Conservation (phyloP, 2,888 invertebrate species). For the Glyphotaelius pellucidus region DNA sequence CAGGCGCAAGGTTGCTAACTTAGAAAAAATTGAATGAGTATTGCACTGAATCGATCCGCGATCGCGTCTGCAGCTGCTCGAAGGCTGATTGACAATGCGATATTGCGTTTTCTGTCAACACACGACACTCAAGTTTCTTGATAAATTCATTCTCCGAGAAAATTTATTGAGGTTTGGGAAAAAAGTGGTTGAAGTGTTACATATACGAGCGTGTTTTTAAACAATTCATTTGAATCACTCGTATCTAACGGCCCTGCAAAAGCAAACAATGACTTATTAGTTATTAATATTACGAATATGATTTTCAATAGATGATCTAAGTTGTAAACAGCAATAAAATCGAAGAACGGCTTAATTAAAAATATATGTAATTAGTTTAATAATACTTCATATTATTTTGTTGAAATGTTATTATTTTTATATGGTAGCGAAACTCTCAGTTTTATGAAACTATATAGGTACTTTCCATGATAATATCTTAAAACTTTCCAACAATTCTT, state of each 20-base stretch:
- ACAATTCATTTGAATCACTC: not conserved
- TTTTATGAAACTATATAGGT: no score
- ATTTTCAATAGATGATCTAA: no score
- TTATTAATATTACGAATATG: no score
- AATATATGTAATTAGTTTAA: no score
- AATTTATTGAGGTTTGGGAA: conserved; percentile 40
- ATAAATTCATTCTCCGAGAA: conserved; percentile 1
- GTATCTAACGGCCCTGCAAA: not conserved
- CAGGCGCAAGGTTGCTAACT: not conserved
- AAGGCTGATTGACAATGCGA: conserved; percentile 44
- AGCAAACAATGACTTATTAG: no score
- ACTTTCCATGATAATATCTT: no score
- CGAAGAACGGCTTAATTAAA: no score
- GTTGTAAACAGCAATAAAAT: no score
- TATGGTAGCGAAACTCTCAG: no score
- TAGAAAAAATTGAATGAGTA: not conserved
- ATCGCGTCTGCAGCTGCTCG: not conserved
- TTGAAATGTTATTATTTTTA: no score
- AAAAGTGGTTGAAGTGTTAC: conserved; percentile 7
- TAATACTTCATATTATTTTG: no score
- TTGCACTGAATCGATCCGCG: conserved; percentile 12
- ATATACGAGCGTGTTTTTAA: conserved; percentile 11
- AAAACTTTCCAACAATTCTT: no score
- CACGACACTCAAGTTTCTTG: not conserved
- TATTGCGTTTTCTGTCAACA: not conserved